These are phyloP conservation scores for Pteronura brasiliensis DNA, from an alignment of 2,113 vertebrate species.

Conservation along the genomic window DNA sequence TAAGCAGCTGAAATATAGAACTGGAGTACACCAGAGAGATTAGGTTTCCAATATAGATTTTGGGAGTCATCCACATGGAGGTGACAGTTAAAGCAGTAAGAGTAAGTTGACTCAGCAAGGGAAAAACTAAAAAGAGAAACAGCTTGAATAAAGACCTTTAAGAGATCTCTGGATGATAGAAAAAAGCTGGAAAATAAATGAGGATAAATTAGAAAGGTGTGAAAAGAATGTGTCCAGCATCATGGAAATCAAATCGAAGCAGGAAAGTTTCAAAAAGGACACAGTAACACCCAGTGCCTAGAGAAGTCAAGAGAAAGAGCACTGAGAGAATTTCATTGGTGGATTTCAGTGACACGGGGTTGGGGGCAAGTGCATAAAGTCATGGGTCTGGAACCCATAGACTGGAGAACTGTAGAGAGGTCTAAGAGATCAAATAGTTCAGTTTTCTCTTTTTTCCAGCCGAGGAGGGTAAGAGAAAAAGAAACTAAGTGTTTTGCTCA, in stretches of 20 bases:
- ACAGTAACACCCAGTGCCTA: not conserved
- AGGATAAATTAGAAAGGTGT: not conserved
- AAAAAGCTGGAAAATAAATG: not conserved
- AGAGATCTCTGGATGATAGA: not conserved
- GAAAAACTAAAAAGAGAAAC: not conserved
- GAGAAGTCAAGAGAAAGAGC: not conserved
- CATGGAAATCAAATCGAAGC: not conserved
- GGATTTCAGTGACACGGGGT: not conserved
- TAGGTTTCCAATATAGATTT: not conserved
- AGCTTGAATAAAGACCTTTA: not conserved
- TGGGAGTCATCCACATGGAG: not conserved
- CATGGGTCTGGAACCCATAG: not conserved
- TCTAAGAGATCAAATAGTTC: not conserved
- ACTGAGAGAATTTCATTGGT: not conserved
- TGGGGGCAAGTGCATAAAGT: fast-evolving
- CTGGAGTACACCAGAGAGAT: not conserved
- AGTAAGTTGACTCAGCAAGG: not conserved
- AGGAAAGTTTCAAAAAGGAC: not conserved
- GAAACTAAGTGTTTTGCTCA: not conserved
- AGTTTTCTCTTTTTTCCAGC: not conserved
- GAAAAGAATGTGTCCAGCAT: not conserved
- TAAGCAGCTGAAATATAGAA: not conserved
- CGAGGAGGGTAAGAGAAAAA: not conserved
- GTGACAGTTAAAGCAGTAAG: not conserved
- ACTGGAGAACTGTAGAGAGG: not conserved